These are phyloP conservation scores for Xylota sylvarum DNA, from an alignment of 2,888 invertebrate species.

Conservation along the genomic window DNA sequence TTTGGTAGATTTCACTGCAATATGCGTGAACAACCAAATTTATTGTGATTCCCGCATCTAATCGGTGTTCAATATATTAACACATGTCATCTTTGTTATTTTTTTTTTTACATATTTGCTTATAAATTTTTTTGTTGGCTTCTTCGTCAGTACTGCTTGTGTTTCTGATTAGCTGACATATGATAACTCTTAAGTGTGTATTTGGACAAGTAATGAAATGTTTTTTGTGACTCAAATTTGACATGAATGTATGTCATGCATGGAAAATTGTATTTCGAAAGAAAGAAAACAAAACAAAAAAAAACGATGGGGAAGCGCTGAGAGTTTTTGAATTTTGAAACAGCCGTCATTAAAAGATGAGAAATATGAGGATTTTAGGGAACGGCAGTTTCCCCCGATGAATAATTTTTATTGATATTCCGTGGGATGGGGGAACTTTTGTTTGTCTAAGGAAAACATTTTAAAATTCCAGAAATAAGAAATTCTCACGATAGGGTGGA, in stretches of 20 bases:
- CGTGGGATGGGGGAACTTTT: background rate
- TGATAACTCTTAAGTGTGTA: constrained; percentile 50
- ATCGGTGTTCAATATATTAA: constrained; percentile 26
- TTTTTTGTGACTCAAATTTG: constrained; percentile 20
- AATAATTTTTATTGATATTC: constrained; percentile 40
- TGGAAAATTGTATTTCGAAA: constrained; percentile 21
- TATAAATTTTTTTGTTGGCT: background rate
- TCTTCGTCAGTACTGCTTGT: constrained; percentile 21
- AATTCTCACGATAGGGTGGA: constrained; percentile 33
- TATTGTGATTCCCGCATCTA: constrained; percentile 16
- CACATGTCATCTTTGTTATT: constrained; percentile 42
- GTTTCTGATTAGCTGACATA: constrained; percentile 60
- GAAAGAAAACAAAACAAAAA: too few species aligned
- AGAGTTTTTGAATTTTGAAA: constrained; percentile 34
- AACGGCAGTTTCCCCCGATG: constrained; percentile 2
- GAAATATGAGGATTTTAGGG: constrained; percentile 10
- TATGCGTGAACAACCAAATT: constrained; percentile 20
- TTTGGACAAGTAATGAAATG: constrained; percentile 45
- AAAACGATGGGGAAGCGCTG: constrained; percentile 7
- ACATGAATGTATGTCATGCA: constrained; percentile 34
- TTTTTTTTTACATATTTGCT: constrained; percentile 40
- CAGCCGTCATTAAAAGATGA: constrained; percentile 9
- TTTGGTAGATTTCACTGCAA: constrained; percentile 6
- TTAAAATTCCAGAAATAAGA: background rate
- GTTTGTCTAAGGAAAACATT: constrained; percentile 2